Conservation (phyloP, 1,140 invertebrate species). For the Procambarus clarkii region DNA sequence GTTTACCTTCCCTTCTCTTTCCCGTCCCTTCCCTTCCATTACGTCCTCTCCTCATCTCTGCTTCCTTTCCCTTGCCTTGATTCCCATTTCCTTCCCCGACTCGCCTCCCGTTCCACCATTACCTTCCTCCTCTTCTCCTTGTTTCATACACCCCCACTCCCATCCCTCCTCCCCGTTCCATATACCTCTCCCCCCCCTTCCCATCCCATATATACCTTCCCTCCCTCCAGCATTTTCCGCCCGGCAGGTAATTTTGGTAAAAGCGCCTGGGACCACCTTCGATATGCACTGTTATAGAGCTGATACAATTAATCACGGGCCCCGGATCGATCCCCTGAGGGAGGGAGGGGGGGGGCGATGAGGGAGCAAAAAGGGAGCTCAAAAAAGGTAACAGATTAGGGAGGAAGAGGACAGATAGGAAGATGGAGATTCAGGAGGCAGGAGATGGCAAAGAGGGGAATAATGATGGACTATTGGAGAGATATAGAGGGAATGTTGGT, state of each 20-base stretch:
- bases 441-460: no score
- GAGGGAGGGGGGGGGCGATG: neutral
- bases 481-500: neutral
- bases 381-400: neutral
- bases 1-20: neutral
- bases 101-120: neutral
- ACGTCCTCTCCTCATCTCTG: neutral
- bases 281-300: conserved; percentile 47
- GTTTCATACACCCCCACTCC: neutral
- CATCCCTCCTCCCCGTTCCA: no score
- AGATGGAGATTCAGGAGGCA: neutral
- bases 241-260: conserved; percentile 49
- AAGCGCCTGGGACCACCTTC: conserved; percentile 27
- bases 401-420: neutral
- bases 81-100: neutral
- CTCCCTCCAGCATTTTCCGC: neutral
- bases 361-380: neutral
- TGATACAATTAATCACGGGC: conserved; percentile 47
- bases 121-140: neutral
- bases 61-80: neutral
- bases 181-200: neutral
- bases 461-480: neutral
- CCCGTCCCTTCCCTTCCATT: neutral
- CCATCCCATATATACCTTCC: neutral
- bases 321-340: conserved; percentile 18